Evolutionary conservation across 2,113 vertebrate genomes (phyloP).

Genomic region (Paralichthys olivaceus): DNA sequence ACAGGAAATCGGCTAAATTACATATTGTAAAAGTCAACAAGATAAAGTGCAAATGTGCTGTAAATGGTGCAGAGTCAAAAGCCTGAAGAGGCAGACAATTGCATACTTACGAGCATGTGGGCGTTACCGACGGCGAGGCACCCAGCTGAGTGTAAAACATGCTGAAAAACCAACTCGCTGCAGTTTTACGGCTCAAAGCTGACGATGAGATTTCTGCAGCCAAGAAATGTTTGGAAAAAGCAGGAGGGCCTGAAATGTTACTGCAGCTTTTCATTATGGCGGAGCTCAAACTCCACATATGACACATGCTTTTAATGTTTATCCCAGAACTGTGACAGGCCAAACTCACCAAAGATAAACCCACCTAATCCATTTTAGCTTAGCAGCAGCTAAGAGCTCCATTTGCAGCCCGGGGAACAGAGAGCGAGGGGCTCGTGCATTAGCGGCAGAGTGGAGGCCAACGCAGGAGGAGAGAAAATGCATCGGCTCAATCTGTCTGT

Average conservation of each 20-base stretch:
- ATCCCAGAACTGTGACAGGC: not conserved
- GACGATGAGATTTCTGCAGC: not conserved
- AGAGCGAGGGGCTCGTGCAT: conserved; percentile 47
- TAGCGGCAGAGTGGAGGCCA: conserved; percentile 46
- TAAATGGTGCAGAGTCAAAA: conserved; percentile 49
- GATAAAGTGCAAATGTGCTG: conserved; percentile 33
- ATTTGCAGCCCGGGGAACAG: conserved; percentile 51
- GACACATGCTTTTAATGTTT: conserved; percentile 3
- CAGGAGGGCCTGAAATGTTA: not conserved
- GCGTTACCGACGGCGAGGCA: conserved; percentile 17
- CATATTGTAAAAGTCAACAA: conserved; percentile 41
- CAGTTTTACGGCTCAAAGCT: conserved; percentile 7
- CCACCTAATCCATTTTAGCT: conserved; percentile 35
- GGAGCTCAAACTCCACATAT: conserved; percentile 5
- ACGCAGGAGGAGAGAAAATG: conserved; percentile 37
- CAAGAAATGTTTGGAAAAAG: not conserved
- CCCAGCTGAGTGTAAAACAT: conserved; percentile 21
- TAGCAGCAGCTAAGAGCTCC: conserved; percentile 50
- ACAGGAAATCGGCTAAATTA: conserved; percentile 13
- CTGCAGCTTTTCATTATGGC: conserved; percentile 12
- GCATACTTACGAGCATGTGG: conserved; percentile 25
- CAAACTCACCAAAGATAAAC: not conserved
- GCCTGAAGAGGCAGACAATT: conserved; percentile 40
- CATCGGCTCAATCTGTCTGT: conserved; percentile 51
- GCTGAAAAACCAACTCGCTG: conserved; percentile 8